Base-by-base conservation (phyloP, 2,888 invertebrate species). In the Hyalella azteca region DNA sequence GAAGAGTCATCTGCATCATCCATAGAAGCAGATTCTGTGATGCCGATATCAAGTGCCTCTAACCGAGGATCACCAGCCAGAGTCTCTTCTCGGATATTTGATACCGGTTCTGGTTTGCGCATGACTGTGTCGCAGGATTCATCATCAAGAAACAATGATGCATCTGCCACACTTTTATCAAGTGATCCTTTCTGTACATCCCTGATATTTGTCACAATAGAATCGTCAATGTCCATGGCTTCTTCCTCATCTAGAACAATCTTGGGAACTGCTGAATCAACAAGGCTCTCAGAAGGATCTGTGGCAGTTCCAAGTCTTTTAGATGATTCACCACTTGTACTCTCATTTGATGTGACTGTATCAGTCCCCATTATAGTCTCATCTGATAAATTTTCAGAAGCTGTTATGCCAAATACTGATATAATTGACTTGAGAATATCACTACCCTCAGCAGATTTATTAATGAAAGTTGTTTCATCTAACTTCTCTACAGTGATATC, bases 51-150 rank as follows among this genome's bases (percentile, higher is more conserved):
- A 66, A 36, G 66, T 36, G 75, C 40, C 40, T 75, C 75, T 26
- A 75, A 75, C 5, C 75, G 40, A 41, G 75, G 75, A 32, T 75
- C 75, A 3, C 75, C 75, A 40, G 75, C 75, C 9, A 75, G n/a
- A 26, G 75, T 75, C 22, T 75, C 75, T 19, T 75, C 75, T 39
- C 75, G 40, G n/a, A 75, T 75, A 13, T 75, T 26, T 41, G 75
- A 75, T 5, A 75, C 75, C 9, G 75, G 75, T 39, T 75, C 75
- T 41, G 75, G 75, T 75, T 45, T 75, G 32, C 75, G 75, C 75
- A 75, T 26, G 45, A 75, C 75, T 4, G 75, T n/a, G 22, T 75
- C 75, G 40, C 73, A 73, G n/a, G 73, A 73, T 13, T 75, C 75
- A 22, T 75, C 75, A 75, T 75, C 75, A 11, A 75, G 29, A 19